phyloP scores from a whole-genome alignment of 1,140 invertebrate species.

The Brachionus sp. region DNA sequence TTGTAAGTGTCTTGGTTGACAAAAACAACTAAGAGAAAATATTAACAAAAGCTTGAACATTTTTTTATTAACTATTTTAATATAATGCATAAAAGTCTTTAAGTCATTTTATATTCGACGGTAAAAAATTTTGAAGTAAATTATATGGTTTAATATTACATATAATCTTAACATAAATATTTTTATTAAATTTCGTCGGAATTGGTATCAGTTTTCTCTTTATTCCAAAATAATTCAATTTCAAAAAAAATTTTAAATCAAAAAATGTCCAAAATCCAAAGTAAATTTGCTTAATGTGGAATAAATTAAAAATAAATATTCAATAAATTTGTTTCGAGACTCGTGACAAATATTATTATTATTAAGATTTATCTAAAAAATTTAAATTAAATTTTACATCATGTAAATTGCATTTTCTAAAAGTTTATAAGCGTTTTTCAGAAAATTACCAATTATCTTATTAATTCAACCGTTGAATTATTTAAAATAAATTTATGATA shows the following conservation, averaged over 20 bases:
- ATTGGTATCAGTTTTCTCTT: not conserved
- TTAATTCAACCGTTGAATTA: too few relatives aligned
- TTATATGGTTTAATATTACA: not conserved
- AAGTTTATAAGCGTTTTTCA: too few relatives aligned
- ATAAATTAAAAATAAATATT: too few relatives aligned
- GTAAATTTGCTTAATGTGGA: too few relatives aligned
- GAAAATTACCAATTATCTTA: too few relatives aligned
- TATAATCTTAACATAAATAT: constrained; percentile 38
- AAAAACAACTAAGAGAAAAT: not conserved
- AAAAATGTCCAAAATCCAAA: not conserved
- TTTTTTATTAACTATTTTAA: not conserved
- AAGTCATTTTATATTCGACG: constrained; percentile 33
- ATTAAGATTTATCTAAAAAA: too few relatives aligned
- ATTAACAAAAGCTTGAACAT: not conserved
- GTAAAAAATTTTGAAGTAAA: not conserved
- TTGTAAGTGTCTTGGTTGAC: not conserved
- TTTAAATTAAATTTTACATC: too few relatives aligned
- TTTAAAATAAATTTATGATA: too few relatives aligned
- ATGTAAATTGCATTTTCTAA: too few relatives aligned
- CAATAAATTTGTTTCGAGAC: too few relatives aligned
- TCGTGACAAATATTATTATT: too few relatives aligned
- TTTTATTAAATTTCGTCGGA: not conserved
- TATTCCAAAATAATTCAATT: not conserved
- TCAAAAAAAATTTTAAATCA: not conserved
- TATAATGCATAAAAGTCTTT: not conserved